phyloP scores from a whole-genome alignment of 2,888 invertebrate species.

The Drosophila macrospina region DNA sequence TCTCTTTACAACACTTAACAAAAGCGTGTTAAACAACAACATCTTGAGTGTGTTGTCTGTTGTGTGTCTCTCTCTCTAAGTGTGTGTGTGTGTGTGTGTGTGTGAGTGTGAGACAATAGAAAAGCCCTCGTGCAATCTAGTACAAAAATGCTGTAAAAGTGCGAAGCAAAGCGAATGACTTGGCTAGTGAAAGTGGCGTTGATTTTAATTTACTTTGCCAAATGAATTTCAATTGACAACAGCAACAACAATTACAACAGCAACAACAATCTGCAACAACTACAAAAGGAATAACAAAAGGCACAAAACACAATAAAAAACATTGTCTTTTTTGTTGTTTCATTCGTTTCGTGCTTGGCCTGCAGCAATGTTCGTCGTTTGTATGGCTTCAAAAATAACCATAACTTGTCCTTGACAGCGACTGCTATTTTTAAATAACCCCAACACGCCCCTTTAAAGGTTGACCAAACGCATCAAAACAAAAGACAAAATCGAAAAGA shows the following conservation, averaged over 20 bases:
- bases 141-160: conserved; percentile 23
- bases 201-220: conserved; percentile 48
- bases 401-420: conserved; percentile 72
- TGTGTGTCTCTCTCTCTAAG: too few species aligned
- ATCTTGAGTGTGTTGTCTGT: conserved; percentile 35
- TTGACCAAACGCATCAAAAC: conserved; percentile 28
- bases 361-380: conserved; percentile 46
- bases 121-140: conserved; percentile 49
- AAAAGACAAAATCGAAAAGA: conserved; percentile 17
- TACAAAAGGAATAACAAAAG: conserved; percentile 8
- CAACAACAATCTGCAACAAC: conserved; percentile 8
- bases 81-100: conserved; percentile 11
- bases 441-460: conserved; percentile 26
- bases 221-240: conserved; percentile 48
- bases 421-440: conserved; percentile 60
- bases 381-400: conserved; percentile 74
- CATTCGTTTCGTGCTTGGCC: conserved; percentile 21
- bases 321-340: conserved; percentile 34
- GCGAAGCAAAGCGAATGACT: conserved; percentile 45
- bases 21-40: conserved; percentile 41
- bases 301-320: conserved; percentile 15
- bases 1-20: neutral
- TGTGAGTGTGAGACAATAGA: conserved; percentile 36
- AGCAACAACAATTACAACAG: conserved; percentile 23
- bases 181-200: conserved; percentile 55